Conservation (phyloP, 1,140 invertebrate genomes). For the Delia radicum region DNA sequence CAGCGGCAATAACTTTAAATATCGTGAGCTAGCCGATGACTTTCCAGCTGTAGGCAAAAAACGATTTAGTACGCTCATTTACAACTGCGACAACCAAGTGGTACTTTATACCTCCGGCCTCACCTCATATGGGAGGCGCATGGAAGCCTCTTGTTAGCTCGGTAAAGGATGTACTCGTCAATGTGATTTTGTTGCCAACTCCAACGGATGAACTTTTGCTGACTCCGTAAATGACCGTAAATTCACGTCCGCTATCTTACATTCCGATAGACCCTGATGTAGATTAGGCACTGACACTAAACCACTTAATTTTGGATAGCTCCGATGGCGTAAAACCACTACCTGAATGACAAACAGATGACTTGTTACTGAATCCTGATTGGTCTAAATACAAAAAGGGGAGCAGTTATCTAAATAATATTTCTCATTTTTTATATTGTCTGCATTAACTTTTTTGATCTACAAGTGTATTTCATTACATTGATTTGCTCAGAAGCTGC, state of each 20-base stretch:
- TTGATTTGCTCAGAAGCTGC: too few species aligned
- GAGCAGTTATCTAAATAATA: too few species aligned
- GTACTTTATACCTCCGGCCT: slow-evolving; percentile 50
- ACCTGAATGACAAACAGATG: too few species aligned
- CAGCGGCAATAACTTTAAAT: slow-evolving; percentile 24
- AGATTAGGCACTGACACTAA: neutral
- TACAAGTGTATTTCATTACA: too few species aligned
- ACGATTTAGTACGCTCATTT: neutral
- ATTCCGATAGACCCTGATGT: neutral
- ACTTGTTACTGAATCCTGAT: too few species aligned
- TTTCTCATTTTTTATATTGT: too few species aligned
- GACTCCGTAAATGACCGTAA: neutral
- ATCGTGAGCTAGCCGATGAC: neutral
- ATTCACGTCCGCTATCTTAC: neutral
- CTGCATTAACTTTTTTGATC: too few species aligned
- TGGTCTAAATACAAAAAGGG: too few species aligned
- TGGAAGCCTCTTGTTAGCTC: slow-evolving; percentile 42
- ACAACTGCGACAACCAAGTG: slow-evolving; percentile 31
- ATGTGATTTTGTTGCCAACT: neutral
- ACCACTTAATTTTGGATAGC: neutral
- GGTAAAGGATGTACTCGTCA: slow-evolving; percentile 31
- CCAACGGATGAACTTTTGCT: slow-evolving; percentile 33
- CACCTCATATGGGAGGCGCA: slow-evolving; percentile 51
- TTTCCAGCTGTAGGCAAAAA: neutral
- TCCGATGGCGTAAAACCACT: neutral